These are phyloP conservation scores for Pangasianodon gigas DNA, from an alignment of 2,113 vertebrate species.

Conservation along the genomic window DNA sequence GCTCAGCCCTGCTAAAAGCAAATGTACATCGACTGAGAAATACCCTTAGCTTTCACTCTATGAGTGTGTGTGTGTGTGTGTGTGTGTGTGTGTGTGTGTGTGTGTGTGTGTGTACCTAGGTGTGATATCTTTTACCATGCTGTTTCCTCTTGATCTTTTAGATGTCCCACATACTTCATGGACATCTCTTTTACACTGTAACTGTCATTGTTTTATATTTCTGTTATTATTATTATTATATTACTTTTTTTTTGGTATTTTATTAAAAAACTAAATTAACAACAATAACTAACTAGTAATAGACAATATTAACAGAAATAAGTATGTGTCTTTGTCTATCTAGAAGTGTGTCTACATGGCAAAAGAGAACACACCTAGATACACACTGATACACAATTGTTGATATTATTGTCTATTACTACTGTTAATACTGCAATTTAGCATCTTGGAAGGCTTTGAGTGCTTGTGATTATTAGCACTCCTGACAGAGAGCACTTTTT, in stretches of 20 bases:
- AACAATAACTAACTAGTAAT: neutral
- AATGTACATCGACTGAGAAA: neutral
- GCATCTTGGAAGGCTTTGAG: neutral
- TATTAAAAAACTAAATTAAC: neutral
- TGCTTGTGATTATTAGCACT: neutral
- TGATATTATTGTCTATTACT: neutral
- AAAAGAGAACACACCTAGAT: neutral
- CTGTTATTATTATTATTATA: neutral
- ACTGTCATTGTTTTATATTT: neutral
- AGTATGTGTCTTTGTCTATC: neutral
- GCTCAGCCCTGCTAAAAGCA: neutral
- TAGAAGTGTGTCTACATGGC: neutral
- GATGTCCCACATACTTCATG: neutral
- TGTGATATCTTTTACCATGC: neutral
- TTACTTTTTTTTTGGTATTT: neutral
- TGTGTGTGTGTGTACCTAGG: neutral
- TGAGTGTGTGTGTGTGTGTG: neutral
- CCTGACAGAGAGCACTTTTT: neutral
- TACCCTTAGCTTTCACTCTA: neutral
- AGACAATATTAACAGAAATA: neutral
- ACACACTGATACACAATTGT: neutral
- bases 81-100: neutral
- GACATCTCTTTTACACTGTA: neutral
- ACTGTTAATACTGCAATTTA: neutral
- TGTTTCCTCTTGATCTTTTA: neutral